These are phyloP conservation scores for Bembecia ichneumoniformis DNA, from an alignment of 2,888 invertebrate genomes.

Conservation along the genomic window DNA sequence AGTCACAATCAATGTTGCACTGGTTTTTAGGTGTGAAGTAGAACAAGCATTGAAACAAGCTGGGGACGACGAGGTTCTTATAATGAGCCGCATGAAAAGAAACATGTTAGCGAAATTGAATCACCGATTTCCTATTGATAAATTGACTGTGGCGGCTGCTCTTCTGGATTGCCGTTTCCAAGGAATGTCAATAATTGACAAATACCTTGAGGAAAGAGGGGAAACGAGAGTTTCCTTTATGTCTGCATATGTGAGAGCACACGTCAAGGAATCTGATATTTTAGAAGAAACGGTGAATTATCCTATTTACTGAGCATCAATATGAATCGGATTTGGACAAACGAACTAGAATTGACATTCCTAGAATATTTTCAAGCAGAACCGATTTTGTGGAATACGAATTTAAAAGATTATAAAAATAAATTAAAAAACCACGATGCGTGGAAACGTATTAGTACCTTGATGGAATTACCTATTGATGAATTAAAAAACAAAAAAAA, in stretches of 20 bases:
- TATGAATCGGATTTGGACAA: slow-evolving; percentile 4
- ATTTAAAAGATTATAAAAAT: slow-evolving; percentile 3
- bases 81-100: background rate
- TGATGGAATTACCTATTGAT: background rate
- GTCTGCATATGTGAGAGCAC: too few species aligned
- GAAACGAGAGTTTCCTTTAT: too few species aligned
- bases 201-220: too few species aligned
- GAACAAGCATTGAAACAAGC: background rate
- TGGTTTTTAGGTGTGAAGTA: background rate
- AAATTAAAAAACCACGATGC: slow-evolving; percentile 2
- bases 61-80: background rate
- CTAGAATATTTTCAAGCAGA: slow-evolving; percentile 4
- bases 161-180: background rate
- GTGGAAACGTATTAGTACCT: background rate
- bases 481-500: slow-evolving; percentile 6
- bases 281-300: too few species aligned
- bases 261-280: too few species aligned
- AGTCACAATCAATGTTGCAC: background rate
- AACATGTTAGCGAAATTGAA: background rate
- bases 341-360: slow-evolving; percentile 4
- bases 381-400: slow-evolving; percentile 5
- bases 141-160: background rate
- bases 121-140: background rate
- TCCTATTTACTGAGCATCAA: too few species aligned
- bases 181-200: background rate